A percentile compares a stretch with the other conserved stretches of the same genome.
Conservation (phyloP, 1,140 invertebrate genomes). For the Camponotus floridanus region DNA sequence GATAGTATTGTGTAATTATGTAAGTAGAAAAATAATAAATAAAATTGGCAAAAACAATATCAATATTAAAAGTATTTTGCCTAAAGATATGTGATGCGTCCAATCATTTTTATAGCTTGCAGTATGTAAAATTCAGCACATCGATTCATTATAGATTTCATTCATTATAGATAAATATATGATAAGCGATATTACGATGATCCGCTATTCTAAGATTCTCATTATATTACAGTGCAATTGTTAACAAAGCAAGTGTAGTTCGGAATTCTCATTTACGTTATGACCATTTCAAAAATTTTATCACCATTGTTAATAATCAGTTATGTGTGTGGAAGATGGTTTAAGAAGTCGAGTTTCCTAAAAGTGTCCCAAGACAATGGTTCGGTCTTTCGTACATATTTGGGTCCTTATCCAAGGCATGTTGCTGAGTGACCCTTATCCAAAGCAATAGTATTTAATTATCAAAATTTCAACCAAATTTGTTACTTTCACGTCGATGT, state of each 20-base stretch:
- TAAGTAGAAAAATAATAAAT: too few relatives aligned
- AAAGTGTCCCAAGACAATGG: neutral
- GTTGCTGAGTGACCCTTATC: too few relatives aligned
- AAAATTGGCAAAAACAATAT: too few relatives aligned
- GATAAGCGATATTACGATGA: neutral
- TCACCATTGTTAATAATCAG: neutral
- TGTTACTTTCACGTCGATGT: too few relatives aligned
- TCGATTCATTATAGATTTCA: too few relatives aligned
- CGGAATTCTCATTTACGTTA: neutral
- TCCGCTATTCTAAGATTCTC: neutral
- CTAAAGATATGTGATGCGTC: neutral
- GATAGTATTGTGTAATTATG: too few relatives aligned
- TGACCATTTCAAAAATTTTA: slow-evolving; percentile 12
- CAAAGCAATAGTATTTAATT: too few relatives aligned
- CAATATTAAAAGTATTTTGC: too few relatives aligned
- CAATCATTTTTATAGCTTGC: neutral
- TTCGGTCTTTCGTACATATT: neutral
- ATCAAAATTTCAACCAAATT: too few relatives aligned
- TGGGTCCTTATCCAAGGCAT: too few relatives aligned
- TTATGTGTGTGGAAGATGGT: slow-evolving; percentile 11
- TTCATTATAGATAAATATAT: slow-evolving; percentile 18
- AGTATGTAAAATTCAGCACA: slow-evolving; percentile 8
- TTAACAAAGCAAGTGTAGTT: neutral
- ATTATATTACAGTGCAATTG: neutral
- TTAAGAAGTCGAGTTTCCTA: neutral